Conservation (phyloP, 2,888 invertebrate species). For the Polymixis lichenea region DNA sequence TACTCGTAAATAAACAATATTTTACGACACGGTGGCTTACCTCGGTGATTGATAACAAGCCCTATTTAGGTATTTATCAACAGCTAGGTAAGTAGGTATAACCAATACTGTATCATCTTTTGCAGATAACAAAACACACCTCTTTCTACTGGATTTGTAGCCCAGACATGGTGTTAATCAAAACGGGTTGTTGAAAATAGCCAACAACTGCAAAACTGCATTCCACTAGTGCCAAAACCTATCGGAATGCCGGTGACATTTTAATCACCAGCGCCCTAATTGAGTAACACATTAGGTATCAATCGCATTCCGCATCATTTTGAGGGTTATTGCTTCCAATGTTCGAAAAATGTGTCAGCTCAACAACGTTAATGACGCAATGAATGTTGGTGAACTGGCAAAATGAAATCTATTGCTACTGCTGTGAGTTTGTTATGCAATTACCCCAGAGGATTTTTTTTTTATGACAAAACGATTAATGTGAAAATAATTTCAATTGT, state of each 20-base stretch:
- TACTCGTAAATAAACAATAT: slow-evolving; percentile 23
- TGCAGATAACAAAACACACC: slow-evolving; percentile 2
- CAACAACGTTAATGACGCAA: too few relatives aligned
- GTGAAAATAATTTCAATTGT: not conserved
- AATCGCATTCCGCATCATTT: too few relatives aligned
- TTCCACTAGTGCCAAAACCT: not conserved
- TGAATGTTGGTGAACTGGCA: too few relatives aligned
- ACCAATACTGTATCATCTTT: not conserved
- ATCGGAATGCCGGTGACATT: not conserved
- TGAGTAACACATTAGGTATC: too few relatives aligned
- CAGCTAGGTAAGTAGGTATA: not conserved
- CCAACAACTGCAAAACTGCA: not conserved
- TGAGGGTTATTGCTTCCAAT: too few relatives aligned
- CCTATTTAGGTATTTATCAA: slow-evolving; percentile 16
- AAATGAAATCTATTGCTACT: too few relatives aligned
- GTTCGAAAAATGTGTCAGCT: too few relatives aligned
- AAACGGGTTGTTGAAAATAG: not conserved
- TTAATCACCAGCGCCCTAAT: not conserved
- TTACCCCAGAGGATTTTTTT: too few relatives aligned
- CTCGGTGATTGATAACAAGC: not conserved
- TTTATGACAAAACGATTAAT: too few relatives aligned
- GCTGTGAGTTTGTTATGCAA: too few relatives aligned
- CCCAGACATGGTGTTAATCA: not conserved
- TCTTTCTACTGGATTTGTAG: not conserved
- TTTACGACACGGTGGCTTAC: slow-evolving; percentile 13